Percentiles rank a stretch among this genome's conserved stretches.
phyloP scores from a whole-genome alignment of 2,888 invertebrate species.

The Hybos culiciformis region DNA sequence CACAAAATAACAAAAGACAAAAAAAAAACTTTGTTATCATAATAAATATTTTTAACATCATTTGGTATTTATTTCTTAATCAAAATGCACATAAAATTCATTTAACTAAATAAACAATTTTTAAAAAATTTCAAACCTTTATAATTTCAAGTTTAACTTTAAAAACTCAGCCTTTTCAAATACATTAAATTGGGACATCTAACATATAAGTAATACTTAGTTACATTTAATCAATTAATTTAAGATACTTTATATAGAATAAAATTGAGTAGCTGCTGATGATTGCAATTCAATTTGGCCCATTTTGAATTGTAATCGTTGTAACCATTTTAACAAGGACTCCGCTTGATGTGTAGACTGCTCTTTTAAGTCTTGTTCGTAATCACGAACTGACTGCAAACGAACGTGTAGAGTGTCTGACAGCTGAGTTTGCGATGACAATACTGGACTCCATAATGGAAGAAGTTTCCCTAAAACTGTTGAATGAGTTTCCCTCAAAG shows the following conservation, averaged over 20 bases:
- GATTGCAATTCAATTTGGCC: slow-evolving; percentile 92
- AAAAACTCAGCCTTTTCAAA: no score
- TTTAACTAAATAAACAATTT: no score
- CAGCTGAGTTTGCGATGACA: slow-evolving; percentile 86
- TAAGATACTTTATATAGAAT: slow-evolving; percentile 56
- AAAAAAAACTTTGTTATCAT: no score
- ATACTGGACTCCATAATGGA: slow-evolving; percentile 91
- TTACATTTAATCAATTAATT: no score
- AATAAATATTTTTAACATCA: no score
- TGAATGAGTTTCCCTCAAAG: slow-evolving; percentile 87
- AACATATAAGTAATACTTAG: no score
- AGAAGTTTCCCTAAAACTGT: slow-evolving; percentile 80
- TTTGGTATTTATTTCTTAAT: no score
- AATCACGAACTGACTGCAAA: slow-evolving; percentile 77
- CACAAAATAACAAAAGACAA: no score
- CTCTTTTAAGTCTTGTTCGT: slow-evolving; percentile 41
- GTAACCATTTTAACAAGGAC: slow-evolving; percentile 66
- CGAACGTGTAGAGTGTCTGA: slow-evolving; percentile 79
- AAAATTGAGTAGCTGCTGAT: slow-evolving; percentile 83
- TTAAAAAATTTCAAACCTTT: no score
- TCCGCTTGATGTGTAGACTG: slow-evolving; percentile 35
- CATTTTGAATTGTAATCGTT: slow-evolving; percentile 92
- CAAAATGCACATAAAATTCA: no score
- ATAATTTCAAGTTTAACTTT: no score
- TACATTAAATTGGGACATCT: no score